Evolutionary conservation across 2,888 invertebrate species (phyloP), one percentile per base, ranked within the genome.

Genomic region (Amblyjoppa fuscipennis): DNA sequence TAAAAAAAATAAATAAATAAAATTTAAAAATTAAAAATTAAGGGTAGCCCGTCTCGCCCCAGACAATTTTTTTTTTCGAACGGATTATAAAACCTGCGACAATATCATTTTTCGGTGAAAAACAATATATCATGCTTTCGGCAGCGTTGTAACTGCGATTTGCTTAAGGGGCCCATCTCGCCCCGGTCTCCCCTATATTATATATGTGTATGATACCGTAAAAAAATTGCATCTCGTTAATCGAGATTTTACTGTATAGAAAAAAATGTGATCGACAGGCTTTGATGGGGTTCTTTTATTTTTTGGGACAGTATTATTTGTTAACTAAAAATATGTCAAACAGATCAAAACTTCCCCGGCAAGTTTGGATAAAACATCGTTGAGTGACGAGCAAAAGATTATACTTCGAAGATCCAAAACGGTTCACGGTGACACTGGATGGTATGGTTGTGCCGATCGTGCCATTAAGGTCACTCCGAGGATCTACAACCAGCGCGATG

Each of bases 391-490:
- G 20, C 86, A 85, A 0, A 83, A 13, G 2, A 83, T 82, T 16
- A 66, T 87, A 25, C 89, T 93, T 41, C 82, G 80, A 66, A 20
- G 20, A 20, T 20, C 20, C 20, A 20, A 20, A 20, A 20, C 20
- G 20, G 20, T 20, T 20, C 20, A 20, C 20, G 20, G 20, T 20
- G 20, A 20, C 20, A 20, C 20, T 20, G 20, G 20, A 20, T 20
- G 20, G 89, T 91, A 68, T 73, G 77, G 93, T 34, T 94, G 94
- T 61, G 88, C 90, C 4, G 84, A 92, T 59, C 51, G 69, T 3
- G 83, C 88, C 4, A 76, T 89, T 3, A 45, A 87, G 7, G 74
- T 89, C 3, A 80, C 41, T 11, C n/a, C 70, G 2, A 77, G 87
- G 11, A 71, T 73, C 25, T 69, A 89, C 6, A 34, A 88, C 31